These are phyloP conservation scores for Pangasianodon gigas DNA, from an alignment of 2,113 vertebrate genomes.

Conservation along the genomic window DNA sequence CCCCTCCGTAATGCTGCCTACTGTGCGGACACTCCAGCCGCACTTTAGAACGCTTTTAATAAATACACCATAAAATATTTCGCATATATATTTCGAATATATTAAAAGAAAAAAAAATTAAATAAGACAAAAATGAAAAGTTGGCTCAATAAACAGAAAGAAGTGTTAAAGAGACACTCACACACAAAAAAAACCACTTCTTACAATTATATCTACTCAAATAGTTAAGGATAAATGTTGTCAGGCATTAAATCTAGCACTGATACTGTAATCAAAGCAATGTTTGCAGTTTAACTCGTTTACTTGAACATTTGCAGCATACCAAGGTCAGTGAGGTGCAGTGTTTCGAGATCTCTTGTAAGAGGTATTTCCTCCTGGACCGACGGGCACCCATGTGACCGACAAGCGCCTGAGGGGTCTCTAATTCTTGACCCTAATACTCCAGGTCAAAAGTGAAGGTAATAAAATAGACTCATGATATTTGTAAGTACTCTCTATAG, in stretches of 20 bases:
- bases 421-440: conserved; percentile 49
- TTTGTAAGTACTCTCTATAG: conserved; percentile 22
- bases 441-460: conserved; percentile 47
- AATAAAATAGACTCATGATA: conserved; percentile 13
- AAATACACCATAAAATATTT: conserved; percentile 82
- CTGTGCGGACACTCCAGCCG: conserved; percentile 69
- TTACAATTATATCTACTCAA: conserved; percentile 76
- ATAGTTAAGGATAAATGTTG: conserved; percentile 78
- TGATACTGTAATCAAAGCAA: conserved; percentile 80
- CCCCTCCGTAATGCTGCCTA: conserved; percentile 63
- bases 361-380: conserved; percentile 68
- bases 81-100: conserved; percentile 74
- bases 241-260: conserved; percentile 82
- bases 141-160: conserved; percentile 70
- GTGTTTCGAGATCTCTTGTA: conserved; percentile 78
- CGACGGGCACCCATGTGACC: conserved; percentile 76
- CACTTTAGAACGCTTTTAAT: conserved; percentile 71
- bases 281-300: conserved; percentile 81
- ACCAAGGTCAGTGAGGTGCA: conserved; percentile 91
- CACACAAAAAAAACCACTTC: conserved; percentile 62
- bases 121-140: conserved; percentile 74
- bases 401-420: conserved; percentile 41
- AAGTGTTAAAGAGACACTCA: conserved; percentile 77
- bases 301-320: conserved; percentile 87
- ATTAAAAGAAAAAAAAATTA: conserved; percentile 70